Evolutionary conservation across 2,888 invertebrate genomes (phyloP), one percentile per base, ranked within the genome.

Genomic region (Rugalucina vietnamica): DNA sequence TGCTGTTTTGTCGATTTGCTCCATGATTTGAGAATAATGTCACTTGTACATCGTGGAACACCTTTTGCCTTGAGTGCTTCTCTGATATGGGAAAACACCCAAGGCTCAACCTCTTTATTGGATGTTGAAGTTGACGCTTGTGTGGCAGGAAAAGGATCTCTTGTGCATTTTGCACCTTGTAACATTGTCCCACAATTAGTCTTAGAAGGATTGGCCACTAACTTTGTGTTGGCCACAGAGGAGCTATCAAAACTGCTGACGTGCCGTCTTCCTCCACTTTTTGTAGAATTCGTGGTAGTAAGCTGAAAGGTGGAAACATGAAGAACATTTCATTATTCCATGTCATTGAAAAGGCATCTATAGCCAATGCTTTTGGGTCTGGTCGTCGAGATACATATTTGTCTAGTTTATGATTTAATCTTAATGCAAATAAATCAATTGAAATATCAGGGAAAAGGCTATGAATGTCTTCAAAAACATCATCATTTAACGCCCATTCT

Each of bases 301-400:
- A 32, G 71, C 87, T 85, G 79, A 88, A 89, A 80, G 89, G 88
- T 50, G 87, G 87, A 77, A 87, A 89, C 21, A 57, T 43, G 43
- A 43, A 43, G 43, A 43, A 43, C 8, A 8, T 12, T 8, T 43
- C 43, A 50, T 73, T 32, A 29, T 21, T 32, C 70, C 74, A 74
- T 18, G n/a, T 14, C 10, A 73, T 0, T 2, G 73, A 32, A 36
- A 81, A 81, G 5, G 49, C 81, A 81, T 81, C 72, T 21, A 72
- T 71, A 8, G 76, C 81, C 29, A 21, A 60, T 29, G 76, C 32
- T 18, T 29, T 27, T 12, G 36, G 49, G 1, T 76, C 76, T 27
- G 76, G 81, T 27, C n/a, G 37, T 24, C 57, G 36, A 1, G 81
- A 43, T 2, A 76, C 81, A 81, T 72, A 76, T 12, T 29, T 24